Evolutionary conservation across 2,113 vertebrate species (phyloP), one percentile per base, ranked within the genome.

Genomic region (Malurus cyaneus): DNA sequence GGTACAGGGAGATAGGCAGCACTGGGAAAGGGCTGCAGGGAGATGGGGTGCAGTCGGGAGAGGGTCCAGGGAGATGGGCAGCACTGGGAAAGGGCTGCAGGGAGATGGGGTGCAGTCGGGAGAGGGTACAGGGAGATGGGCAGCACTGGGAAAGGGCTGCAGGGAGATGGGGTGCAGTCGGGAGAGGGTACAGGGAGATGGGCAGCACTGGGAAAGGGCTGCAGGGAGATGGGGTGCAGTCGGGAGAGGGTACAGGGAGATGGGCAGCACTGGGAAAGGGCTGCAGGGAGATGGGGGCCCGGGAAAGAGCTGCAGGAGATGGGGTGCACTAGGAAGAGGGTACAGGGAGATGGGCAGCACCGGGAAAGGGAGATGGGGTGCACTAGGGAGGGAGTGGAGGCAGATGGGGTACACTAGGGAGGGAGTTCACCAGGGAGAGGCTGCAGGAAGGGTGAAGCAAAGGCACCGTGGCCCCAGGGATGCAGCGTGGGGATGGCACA

Each of bases 401-500:
- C 32, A 18, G 8, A 14, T 21, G 2, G n/a, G 25, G 5, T 6
- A 21, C 12, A 2, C 18, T 5, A 13, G 36, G 10, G 2, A 20
- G 11, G 44, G 42, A 24, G 23, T 7, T 24, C 52, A 29, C 15
- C n/a, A 11, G n/a, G 25, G 9, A 71, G 25, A 25, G n/a, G 34
- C 8, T 72, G 42, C 25, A 26, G 50, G 34, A 20, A 54, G 29
- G 56, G 44, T 8, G 26, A 11, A 18, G n/a, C 44, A 72, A 25
- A 56, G 31, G 53, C 32, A 54, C 16, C 6, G 4, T 1, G 12
- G 50, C 54, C 32, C 46, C 18, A 41, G 52, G 34, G 8, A 21
- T 39, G 54, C 25, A 14, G 25, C 0, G 0, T 5, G 6, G 11
- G 36, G 11, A 6, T 47, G 41, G 18, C 3, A 3, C 57, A 26